These are phyloP conservation scores for Imbricaverruca yamaguchii DNA, from an alignment of 2,888 invertebrate genomes.

Conservation along the genomic window DNA sequence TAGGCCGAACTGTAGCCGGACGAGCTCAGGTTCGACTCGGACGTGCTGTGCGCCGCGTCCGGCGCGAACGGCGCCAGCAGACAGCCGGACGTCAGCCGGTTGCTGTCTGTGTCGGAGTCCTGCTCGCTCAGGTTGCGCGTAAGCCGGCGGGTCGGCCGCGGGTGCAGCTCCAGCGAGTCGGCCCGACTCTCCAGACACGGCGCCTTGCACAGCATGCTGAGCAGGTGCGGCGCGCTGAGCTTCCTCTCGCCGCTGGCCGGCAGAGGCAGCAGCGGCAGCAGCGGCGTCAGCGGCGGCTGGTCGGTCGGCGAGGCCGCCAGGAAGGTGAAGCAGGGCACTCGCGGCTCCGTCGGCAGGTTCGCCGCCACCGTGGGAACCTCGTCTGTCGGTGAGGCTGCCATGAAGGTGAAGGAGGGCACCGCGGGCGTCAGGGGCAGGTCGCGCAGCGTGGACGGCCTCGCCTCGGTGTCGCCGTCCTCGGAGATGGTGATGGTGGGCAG, in stretches of 20 bases:
- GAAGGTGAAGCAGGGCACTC: neutral
- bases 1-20: conserved; percentile 81
- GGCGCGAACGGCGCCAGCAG: conserved; percentile 66
- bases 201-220: neutral
- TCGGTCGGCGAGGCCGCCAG: conserved; percentile 2
- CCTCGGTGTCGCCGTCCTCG: neutral
- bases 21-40: conserved; percentile 73
- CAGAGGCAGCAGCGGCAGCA: neutral
- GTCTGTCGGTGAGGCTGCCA: neutral
- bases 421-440: too few species aligned
- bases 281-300: neutral
- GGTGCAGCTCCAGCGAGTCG: neutral
- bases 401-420: neutral
- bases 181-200: neutral
- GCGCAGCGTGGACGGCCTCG: neutral
- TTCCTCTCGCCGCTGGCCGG: neutral
- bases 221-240: conserved; percentile 10
- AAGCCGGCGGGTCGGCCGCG: conserved; percentile 43
- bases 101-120: conserved; percentile 59
- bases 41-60: conserved; percentile 58
- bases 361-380: neutral
- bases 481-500: neutral
- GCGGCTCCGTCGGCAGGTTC: neutral
- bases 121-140: conserved; percentile 66
- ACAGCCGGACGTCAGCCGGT: conserved; percentile 49